Conservation (phyloP, 2,888 invertebrate genomes). For the Pemphredon lugubris region DNA sequence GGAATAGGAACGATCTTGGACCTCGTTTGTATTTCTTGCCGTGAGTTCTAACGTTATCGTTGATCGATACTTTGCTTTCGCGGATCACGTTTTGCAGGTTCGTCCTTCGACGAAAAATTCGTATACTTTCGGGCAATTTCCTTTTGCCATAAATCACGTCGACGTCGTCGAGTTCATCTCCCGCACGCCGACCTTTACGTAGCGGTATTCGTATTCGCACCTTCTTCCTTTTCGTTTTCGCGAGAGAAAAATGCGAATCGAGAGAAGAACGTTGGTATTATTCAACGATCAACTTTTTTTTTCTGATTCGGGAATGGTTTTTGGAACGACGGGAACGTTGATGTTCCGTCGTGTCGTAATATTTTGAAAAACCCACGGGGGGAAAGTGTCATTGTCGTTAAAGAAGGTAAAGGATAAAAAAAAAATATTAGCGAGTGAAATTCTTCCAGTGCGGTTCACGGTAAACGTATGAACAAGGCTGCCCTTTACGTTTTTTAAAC, state of each 20-base stretch:
- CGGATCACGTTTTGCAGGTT: slow-evolving; percentile 60
- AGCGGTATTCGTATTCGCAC: slow-evolving; percentile 49
- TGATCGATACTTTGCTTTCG: slow-evolving; percentile 53
- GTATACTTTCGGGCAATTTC: slow-evolving; percentile 66
- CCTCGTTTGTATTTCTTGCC: slow-evolving; percentile 45
- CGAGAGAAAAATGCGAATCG: slow-evolving; percentile 46
- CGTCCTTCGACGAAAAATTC: slow-evolving; percentile 61
- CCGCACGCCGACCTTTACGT: slow-evolving; percentile 45
- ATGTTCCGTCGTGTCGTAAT: too few species aligned
- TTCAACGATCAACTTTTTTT: too few species aligned
- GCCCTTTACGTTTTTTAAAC: slow-evolving; percentile 25
- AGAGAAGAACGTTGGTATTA: slow-evolving; percentile 1
- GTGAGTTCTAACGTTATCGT: slow-evolving; percentile 54
- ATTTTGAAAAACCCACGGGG: too few species aligned
- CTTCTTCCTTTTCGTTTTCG: slow-evolving; percentile 33
- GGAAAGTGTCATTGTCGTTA: slow-evolving; percentile 1
- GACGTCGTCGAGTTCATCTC: slow-evolving; percentile 57
- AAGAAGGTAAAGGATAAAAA: slow-evolving; percentile 5
- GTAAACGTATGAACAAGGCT: slow-evolving; percentile 32
- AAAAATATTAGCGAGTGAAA: slow-evolving; percentile 32
- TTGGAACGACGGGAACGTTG: neutral
- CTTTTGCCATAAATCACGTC: slow-evolving; percentile 67
- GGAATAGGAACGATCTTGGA: slow-evolving; percentile 26
- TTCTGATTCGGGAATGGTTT: too few species aligned
- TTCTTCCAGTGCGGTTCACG: slow-evolving; percentile 2